phyloP scores from a whole-genome alignment of 1,140 invertebrate genomes.

The Aphaenogaster floridana region DNA sequence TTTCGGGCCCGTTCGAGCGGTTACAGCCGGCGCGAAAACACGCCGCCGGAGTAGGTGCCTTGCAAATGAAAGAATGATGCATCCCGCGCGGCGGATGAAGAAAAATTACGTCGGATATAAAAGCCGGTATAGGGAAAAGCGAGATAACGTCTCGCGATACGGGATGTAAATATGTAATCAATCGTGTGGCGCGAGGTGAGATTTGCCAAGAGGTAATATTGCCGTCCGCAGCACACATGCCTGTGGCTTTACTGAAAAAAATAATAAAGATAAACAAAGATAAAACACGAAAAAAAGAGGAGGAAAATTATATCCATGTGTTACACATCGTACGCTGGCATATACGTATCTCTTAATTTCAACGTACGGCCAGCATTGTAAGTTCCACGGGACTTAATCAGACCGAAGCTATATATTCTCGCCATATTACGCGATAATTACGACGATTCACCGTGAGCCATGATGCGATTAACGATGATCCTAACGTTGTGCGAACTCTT shows the following conservation, averaged over 20 bases:
- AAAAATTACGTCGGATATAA: constrained; percentile 21
- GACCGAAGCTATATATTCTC: neutral
- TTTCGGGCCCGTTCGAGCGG: constrained; percentile 24
- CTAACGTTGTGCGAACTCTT: neutral
- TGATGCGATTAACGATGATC: neutral
- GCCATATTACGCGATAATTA: constrained; percentile 2
- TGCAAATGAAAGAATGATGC: constrained; percentile 30
- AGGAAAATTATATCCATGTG: neutral
- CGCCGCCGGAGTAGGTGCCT: neutral
- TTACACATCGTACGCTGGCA: neutral
- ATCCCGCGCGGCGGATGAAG: constrained; percentile 3
- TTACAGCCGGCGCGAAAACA: constrained; percentile 4
- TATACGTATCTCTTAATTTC: constrained; percentile 23
- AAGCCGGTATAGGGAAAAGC: neutral
- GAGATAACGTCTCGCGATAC: neutral
- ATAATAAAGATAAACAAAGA: neutral
- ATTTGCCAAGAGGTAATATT: constrained; percentile 24
- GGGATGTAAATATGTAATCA: constrained; percentile 2
- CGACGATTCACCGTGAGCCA: neutral
- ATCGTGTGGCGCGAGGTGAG: neutral
- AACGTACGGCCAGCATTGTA: neutral
- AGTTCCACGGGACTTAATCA: neutral
- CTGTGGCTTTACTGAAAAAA: neutral
- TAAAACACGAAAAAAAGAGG: neutral
- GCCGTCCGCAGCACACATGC: too few species aligned